These are phyloP conservation scores for Ochropleura plecta DNA, from an alignment of 2,888 invertebrate species.

Conservation along the genomic window DNA sequence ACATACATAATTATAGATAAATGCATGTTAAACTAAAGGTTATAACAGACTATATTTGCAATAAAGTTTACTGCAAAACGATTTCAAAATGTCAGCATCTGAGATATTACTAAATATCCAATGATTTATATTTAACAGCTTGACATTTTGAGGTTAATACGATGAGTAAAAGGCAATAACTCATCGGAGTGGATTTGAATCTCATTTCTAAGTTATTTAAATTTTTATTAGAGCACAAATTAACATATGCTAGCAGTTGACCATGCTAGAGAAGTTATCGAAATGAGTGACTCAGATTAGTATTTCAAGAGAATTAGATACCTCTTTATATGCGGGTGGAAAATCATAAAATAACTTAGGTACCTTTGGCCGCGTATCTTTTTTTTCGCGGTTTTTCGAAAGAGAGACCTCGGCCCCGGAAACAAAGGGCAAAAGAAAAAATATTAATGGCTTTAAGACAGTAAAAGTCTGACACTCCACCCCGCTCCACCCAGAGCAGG, in stretches of 20 bases:
- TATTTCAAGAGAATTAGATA: background rate
- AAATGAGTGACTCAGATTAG: constrained; percentile 4
- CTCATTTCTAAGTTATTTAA: constrained; percentile 15
- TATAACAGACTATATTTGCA: background rate
- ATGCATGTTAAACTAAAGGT: background rate
- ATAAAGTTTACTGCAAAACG: background rate
- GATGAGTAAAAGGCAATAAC: constrained; percentile 9
- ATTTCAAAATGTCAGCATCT: constrained; percentile 26
- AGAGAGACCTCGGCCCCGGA: too few species aligned
- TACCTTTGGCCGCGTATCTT: too few species aligned
- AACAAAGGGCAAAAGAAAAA: too few species aligned
- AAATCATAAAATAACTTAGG: too few species aligned
- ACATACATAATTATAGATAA: background rate
- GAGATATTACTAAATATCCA: constrained; percentile 16
- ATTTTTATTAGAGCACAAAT: constrained; percentile 11
- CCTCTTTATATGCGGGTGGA: too few species aligned
- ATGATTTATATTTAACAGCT: constrained; percentile 16
- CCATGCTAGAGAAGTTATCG: background rate
- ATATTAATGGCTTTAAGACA: too few species aligned
- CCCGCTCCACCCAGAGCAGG: too few species aligned
- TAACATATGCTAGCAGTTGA: background rate
- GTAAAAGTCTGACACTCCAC: too few species aligned
- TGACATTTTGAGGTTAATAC: constrained; percentile 34
- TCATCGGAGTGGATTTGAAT: background rate
- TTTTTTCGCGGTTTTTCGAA: too few species aligned